Conservation (phyloP, 2,113 vertebrate species). For the Crotalus tigris region DNA sequence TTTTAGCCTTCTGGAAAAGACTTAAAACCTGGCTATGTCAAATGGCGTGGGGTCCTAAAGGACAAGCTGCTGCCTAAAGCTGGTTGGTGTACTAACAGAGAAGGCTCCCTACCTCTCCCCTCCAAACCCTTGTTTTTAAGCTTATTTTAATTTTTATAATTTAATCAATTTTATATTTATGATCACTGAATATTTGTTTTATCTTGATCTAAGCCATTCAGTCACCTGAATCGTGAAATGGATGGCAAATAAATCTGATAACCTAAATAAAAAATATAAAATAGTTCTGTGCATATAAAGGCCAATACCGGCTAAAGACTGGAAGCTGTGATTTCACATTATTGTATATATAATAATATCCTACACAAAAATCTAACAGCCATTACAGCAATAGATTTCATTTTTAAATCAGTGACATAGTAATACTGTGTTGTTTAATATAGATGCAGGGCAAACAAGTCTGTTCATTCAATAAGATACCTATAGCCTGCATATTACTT, state of each 20-base stretch:
- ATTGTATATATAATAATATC: background rate
- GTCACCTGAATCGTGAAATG: background rate
- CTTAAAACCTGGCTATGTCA: background rate
- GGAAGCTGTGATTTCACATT: background rate
- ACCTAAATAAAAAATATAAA: too few relatives aligned
- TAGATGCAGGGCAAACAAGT: background rate
- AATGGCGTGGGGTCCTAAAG: background rate
- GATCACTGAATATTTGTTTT: background rate
- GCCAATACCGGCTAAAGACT: background rate
- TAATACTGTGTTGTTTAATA: background rate
- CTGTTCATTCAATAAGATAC: background rate
- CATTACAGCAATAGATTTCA: background rate
- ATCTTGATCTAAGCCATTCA: background rate
- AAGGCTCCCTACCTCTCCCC: background rate
- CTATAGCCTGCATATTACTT: background rate
- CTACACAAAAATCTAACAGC: background rate
- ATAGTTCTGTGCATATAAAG: background rate
- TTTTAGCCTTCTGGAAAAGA: background rate
- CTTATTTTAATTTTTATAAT: background rate
- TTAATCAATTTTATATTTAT: background rate
- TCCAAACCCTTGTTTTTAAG: background rate
- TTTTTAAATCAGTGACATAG: background rate
- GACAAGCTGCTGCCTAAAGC: background rate
- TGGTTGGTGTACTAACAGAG: background rate
- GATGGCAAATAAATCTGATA: background rate